Evolutionary conservation across 2,888 invertebrate genomes (phyloP).

Genomic region (Xanthostigma xanthostigma): DNA sequence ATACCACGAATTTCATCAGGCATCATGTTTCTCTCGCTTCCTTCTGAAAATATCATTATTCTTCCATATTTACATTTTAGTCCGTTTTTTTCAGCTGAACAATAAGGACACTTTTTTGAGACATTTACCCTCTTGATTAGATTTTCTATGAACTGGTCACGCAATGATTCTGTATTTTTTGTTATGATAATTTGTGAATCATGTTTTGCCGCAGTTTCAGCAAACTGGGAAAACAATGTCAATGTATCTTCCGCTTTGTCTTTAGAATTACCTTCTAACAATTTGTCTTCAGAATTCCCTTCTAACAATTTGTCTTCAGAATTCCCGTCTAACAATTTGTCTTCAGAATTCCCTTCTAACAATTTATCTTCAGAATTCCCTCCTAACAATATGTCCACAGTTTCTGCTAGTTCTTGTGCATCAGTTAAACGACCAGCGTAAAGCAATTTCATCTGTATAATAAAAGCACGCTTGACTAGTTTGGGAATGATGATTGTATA

Average conservation of each 20-base stretch:
- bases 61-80: slow-evolving; percentile 42
- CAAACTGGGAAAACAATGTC: background rate
- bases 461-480: slow-evolving; percentile 36
- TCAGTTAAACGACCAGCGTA: slow-evolving; percentile 59
- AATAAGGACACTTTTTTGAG: slow-evolving; percentile 40
- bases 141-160: slow-evolving; percentile 18
- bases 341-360: slow-evolving; percentile 20
- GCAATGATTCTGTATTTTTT: slow-evolving; percentile 22
- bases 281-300: slow-evolving; percentile 18
- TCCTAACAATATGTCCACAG: slow-evolving; percentile 16
- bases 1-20: slow-evolving; percentile 49
- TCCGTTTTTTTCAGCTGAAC: slow-evolving; percentile 28
- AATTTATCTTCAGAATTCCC: no score
- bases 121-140: slow-evolving; percentile 15
- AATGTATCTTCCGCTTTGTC: slow-evolving; percentile 5
- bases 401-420: slow-evolving; percentile 42
- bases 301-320: slow-evolving; percentile 19
- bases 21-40: slow-evolving; percentile 31
- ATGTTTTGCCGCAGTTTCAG: slow-evolving; percentile 24
- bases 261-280: slow-evolving; percentile 20
- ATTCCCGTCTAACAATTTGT: slow-evolving; percentile 19
- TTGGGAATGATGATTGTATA: slow-evolving; percentile 46
- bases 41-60: slow-evolving; percentile 5
- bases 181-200: slow-evolving; percentile 15
- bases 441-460: slow-evolving; percentile 53